A percentile compares a stretch with the other conserved stretches of the same genome.
These are phyloP conservation scores for Prinia subflava DNA, from an alignment of 2,113 vertebrate genomes.

Conservation along the genomic window DNA sequence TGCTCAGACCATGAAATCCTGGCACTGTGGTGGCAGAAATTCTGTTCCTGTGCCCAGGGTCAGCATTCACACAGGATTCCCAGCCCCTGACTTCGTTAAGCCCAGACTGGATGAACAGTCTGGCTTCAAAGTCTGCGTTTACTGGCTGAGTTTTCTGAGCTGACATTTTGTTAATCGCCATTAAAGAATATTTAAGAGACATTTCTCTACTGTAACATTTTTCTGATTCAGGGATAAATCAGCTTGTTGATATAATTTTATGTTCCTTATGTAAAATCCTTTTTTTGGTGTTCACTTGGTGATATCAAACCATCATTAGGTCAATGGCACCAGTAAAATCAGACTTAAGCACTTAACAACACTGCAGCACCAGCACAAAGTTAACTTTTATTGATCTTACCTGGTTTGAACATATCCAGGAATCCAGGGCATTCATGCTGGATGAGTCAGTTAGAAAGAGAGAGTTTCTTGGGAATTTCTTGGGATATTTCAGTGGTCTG, in stretches of 20 bases:
- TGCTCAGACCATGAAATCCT: constrained; percentile 32
- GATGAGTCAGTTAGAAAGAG: neutral
- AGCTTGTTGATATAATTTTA: neutral
- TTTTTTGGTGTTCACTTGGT: neutral
- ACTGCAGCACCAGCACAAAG: neutral
- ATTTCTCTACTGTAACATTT: neutral
- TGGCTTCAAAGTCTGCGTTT: neutral
- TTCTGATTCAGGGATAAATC: neutral
- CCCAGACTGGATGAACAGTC: neutral
- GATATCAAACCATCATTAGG: neutral
- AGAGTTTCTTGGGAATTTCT: neutral
- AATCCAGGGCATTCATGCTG: neutral
- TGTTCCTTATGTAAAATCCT: neutral
- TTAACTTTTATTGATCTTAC: neutral
- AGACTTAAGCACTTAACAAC: neutral
- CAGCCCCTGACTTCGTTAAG: neutral
- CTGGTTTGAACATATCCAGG: neutral
- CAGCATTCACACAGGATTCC: neutral
- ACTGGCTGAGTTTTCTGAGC: neutral
- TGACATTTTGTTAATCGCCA: neutral
- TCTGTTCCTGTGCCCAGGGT: neutral
- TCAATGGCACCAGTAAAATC: neutral
- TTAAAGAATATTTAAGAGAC: neutral
- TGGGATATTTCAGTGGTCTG: neutral
- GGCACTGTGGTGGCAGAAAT: neutral